phyloP scores from a whole-genome alignment of 2,888 invertebrate genomes.

The Brachyopa scutellaris region DNA sequence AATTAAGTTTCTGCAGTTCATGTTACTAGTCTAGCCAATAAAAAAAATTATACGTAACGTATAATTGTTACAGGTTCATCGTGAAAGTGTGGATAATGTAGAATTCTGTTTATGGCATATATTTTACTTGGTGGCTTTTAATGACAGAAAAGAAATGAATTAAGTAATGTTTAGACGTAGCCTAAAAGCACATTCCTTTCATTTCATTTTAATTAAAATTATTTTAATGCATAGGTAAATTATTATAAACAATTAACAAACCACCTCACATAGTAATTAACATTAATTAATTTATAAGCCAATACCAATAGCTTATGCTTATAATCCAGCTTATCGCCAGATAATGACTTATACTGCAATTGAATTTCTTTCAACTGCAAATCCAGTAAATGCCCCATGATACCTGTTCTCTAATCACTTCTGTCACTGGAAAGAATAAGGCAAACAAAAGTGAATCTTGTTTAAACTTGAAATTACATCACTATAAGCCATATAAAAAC shows the following conservation, averaged over 20 bases:
- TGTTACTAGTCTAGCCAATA: no score
- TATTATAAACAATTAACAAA: constrained; percentile 9
- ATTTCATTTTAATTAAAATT: no score
- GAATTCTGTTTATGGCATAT: no score
- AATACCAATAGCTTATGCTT: not conserved
- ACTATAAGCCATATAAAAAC: constrained; percentile 19
- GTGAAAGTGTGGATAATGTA: no score
- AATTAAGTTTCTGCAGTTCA: no score
- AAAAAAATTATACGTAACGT: no score
- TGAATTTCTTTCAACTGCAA: not conserved
- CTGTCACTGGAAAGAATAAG: constrained; percentile 16
- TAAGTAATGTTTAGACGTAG: no score
- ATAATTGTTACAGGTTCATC: no score
- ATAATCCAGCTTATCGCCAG: not conserved
- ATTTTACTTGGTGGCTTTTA: no score
- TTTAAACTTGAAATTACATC: constrained; percentile 47
- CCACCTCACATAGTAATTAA: not conserved
- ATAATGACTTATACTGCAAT: not conserved
- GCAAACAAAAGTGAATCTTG: constrained; percentile 55
- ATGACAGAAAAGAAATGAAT: no score
- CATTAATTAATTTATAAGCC: constrained; percentile 10
- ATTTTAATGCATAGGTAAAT: no score
- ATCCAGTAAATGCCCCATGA: not conserved
- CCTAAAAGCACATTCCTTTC: no score
- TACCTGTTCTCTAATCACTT: constrained; percentile 16